These are phyloP conservation scores for Rhyacophila brunnea DNA, from an alignment of 1,140 invertebrate genomes.

Conservation along the genomic window DNA sequence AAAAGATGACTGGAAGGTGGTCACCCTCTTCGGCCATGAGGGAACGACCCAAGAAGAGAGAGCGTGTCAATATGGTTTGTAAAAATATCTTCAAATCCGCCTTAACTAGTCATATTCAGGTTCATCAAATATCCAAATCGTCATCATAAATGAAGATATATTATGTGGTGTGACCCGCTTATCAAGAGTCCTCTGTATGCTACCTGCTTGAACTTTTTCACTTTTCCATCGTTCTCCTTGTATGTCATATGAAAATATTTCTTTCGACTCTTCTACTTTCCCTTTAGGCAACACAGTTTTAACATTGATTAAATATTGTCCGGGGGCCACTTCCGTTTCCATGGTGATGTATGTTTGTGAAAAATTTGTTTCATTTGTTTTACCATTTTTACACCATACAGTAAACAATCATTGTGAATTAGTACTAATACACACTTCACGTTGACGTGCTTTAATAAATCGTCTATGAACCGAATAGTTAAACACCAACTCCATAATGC, in stretches of 20 bases:
- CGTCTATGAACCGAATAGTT: slow-evolving; percentile 39
- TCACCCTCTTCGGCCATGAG: no score
- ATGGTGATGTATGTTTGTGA: slow-evolving; percentile 46
- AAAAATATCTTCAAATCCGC: no score
- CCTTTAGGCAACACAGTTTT: slow-evolving; percentile 47
- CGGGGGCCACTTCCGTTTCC: slow-evolving; percentile 39
- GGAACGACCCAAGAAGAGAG: no score
- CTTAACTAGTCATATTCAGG: no score
- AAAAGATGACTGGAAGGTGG: no score
- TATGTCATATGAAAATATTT: slow-evolving; percentile 46
- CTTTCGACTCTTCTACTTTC: slow-evolving; percentile 51
- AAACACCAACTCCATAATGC: slow-evolving; percentile 41
- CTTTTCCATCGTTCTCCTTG: slow-evolving; percentile 45
- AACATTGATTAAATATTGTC: slow-evolving; percentile 44
- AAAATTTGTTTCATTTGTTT: slow-evolving; percentile 51
- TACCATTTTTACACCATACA: slow-evolving; percentile 43
- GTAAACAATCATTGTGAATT: slow-evolving; percentile 53
- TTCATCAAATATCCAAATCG: slow-evolving; percentile 57
- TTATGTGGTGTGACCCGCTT: slow-evolving; percentile 44
- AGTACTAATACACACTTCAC: slow-evolving; percentile 50
- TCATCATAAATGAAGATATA: slow-evolving; percentile 61
- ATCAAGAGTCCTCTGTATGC: slow-evolving; percentile 41
- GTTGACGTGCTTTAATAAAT: slow-evolving; percentile 35
- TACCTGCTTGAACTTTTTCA: slow-evolving; percentile 41
- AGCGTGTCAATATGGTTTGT: no score